Conservation (phyloP, 2,797 vertebrate species). For the Diceros bicornis region DNA sequence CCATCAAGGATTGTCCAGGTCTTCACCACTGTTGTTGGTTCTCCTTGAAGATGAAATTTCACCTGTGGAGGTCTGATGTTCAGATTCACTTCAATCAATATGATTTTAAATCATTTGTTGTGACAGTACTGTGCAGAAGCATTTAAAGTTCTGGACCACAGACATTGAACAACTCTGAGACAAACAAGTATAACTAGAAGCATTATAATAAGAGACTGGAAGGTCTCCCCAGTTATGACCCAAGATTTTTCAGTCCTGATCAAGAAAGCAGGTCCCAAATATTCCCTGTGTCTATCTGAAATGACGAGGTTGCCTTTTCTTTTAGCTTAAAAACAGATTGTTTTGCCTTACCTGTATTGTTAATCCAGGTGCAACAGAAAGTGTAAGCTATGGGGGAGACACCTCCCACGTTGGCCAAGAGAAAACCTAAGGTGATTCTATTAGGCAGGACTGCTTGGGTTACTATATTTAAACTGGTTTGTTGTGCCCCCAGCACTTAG, state of each 20-base stretch:
- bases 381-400: background rate
- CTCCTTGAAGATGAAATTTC: background rate
- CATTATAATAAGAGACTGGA: background rate
- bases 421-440: background rate
- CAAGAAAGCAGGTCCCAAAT: background rate
- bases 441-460: too few species aligned
- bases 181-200: background rate
- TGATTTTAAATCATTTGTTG: background rate
- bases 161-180: background rate
- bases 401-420: background rate
- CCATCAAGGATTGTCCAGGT: accelerated
- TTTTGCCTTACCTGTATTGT: background rate
- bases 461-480: background rate
- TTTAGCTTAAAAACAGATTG: background rate
- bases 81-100: accelerated
- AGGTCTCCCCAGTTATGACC: background rate
- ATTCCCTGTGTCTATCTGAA: background rate
- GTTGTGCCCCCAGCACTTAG: background rate
- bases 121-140: background rate
- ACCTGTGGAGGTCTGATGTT: background rate
- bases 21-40: background rate
- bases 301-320: background rate
- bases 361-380: background rate
- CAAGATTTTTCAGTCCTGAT: background rate
- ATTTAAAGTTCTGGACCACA: background rate